Evolutionary conservation across 2,888 invertebrate species (phyloP), one percentile per base, ranked within the genome.

Genomic region (Lithophane ornitopus): DNA sequence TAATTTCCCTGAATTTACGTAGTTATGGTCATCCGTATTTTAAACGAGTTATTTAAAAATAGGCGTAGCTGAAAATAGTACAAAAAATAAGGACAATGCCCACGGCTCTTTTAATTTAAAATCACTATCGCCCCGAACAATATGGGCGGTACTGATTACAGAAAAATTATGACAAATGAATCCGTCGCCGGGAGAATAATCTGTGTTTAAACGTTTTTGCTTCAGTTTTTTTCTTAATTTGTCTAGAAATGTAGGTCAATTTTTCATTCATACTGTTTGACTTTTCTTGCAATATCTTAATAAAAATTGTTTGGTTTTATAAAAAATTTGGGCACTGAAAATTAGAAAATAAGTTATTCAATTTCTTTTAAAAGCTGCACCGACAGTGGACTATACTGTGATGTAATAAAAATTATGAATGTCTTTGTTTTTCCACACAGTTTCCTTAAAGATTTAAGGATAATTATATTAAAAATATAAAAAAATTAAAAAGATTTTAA

Each of bases 51-150:
- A 70, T 26, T 52, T 6, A 26, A 52, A 41, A 69, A 59, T 26
- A 52, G 22, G 58, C 22, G 70, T 68, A 58, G 41, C 46, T 68
- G 16, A 74, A 84, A 75, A 70, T 62, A 68, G 19, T 66, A 61
- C 39, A 69, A 75, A 90, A 93, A 91, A 89, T 19, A 94, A 94
- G 94, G 94, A 93, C 92, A 89, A 84, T 79, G 93, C 95, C 89
- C 26, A 86, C 73, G 90, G 95, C 94, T 69, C 80, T 95, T 95
- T 95, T 95, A 94, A 95, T 95, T 95, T 94, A 92, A 95, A 95
- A 93, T 93, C 93, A 94, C 92, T 90, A 92, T 91, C 89, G 90
- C 90, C 84, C 90, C 86, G 67, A 85, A 88, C 86, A 92, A 92
- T 91, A 88, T 88, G 89, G 89, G 76, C 65, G 52, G 93, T 89